These are phyloP conservation scores for Meloe dianella DNA, from an alignment of 2,888 invertebrate genomes.

Conservation along the genomic window DNA sequence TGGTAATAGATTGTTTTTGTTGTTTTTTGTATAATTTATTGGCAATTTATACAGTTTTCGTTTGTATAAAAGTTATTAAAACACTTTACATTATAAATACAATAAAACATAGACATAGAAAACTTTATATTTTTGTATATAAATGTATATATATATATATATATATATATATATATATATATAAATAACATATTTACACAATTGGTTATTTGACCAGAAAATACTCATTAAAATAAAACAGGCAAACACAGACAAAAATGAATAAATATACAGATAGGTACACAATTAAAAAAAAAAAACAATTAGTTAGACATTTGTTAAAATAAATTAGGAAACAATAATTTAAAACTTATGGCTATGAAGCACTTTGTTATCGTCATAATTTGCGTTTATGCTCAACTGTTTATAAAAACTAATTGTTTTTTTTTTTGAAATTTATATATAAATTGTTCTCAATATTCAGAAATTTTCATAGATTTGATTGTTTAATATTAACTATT, in stretches of 20 bases:
- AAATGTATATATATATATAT: constrained; percentile 49
- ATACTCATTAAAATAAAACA: constrained; percentile 52
- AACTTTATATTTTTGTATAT: constrained; percentile 44
- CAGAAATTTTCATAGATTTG: too few relatives aligned
- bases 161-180: constrained; percentile 48
- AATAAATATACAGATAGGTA: constrained; percentile 45
- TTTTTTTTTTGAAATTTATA: constrained; percentile 9
- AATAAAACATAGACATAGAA: constrained; percentile 51
- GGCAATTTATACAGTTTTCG: constrained; percentile 49
- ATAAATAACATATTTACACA: constrained; percentile 58
- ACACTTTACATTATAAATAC: constrained; percentile 54
- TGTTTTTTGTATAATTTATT: constrained; percentile 48
- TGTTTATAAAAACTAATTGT: constrained; percentile 16
- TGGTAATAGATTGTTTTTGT: constrained; percentile 30
- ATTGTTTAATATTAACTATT: too few relatives aligned
- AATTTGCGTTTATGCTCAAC: constrained; percentile 19
- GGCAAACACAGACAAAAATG: constrained; percentile 47
- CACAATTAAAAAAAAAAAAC: too few relatives aligned
- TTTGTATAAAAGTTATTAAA: constrained; percentile 57
- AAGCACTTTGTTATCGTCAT: constrained; percentile 45
- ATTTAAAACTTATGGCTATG: constrained; percentile 15
- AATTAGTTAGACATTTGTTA: too few relatives aligned
- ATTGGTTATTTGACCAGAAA: constrained; percentile 57
- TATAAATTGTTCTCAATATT: too few relatives aligned
- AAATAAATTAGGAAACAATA: constrained; percentile 37